Evolutionary conservation across 2,888 invertebrate species (phyloP).

Genomic region (Tineola bisselliella): DNA sequence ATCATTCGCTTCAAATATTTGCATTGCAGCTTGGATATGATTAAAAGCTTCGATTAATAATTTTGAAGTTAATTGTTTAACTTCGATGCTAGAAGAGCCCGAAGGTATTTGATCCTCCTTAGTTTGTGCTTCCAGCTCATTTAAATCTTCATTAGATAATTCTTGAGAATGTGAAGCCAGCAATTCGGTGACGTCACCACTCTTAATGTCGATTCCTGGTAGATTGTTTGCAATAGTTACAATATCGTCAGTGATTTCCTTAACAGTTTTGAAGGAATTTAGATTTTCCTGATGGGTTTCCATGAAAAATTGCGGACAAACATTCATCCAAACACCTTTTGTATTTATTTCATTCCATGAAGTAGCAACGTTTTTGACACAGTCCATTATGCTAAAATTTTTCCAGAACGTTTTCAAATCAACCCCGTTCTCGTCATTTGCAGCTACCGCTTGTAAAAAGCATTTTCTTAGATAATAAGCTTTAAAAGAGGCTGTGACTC

Average conservation of each 20-base stretch:
- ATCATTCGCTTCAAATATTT: too few relatives aligned
- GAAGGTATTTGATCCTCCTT: too few relatives aligned
- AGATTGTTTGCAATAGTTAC: conserved; percentile 17
- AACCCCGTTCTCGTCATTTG: neutral
- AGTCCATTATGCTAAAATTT: neutral
- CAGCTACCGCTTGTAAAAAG: neutral
- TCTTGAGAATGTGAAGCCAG: conserved; percentile 25
- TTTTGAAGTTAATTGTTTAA: too few relatives aligned
- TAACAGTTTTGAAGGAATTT: conserved; percentile 17
- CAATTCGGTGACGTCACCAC: conserved; percentile 25
- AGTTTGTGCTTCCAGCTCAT: too few relatives aligned
- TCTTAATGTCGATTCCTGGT: conserved; percentile 23
- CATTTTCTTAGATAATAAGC: neutral
- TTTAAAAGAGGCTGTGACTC: conserved; percentile 20
- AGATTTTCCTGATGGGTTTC: conserved; percentile 18
- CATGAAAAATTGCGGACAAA: conserved; percentile 14
- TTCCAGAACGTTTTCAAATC: neutral
- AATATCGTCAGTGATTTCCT: conserved; percentile 15
- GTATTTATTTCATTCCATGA: neutral
- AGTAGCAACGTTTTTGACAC: neutral
- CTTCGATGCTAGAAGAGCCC: too few relatives aligned
- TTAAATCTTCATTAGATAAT: conserved; percentile 23
- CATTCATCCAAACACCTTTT: too few relatives aligned
- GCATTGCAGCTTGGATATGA: too few relatives aligned
- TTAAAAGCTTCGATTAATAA: too few relatives aligned